phyloP scores from a whole-genome alignment of 2,113 vertebrate species.

The Apaloderma vittatum region DNA sequence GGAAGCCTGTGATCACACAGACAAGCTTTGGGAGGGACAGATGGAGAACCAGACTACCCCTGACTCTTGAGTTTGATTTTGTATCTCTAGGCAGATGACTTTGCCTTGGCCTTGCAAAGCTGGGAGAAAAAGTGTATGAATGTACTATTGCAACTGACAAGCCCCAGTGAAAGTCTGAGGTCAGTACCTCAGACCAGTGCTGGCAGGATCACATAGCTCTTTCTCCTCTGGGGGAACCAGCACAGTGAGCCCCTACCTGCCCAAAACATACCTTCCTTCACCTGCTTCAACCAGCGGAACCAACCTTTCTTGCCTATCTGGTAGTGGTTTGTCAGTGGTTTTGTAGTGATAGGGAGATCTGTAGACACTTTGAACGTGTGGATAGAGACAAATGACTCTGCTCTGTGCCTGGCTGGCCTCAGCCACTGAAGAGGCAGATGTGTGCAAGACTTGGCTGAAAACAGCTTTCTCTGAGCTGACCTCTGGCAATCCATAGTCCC shows the following conservation, averaged over 20 bases:
- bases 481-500: neutral
- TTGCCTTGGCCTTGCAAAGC: neutral
- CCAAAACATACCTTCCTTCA: neutral
- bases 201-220: neutral
- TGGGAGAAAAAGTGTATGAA: neutral
- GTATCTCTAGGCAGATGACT: neutral
- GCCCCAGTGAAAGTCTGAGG: neutral
- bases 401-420: neutral
- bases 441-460: neutral
- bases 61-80: neutral
- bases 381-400: neutral
- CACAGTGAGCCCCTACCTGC: neutral
- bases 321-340: neutral
- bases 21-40: neutral
- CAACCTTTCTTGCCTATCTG: neutral
- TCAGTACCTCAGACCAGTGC: neutral
- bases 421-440: neutral
- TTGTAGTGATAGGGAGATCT: neutral
- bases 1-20: neutral
- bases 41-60: neutral
- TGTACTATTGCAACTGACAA: neutral
- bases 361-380: rapidly evolving
- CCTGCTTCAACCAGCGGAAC: neutral
- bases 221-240: neutral
- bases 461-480: neutral